Evolutionary conservation across 2,797 vertebrate species (phyloP).

Genomic region (Loris lydekkerianus): DNA sequence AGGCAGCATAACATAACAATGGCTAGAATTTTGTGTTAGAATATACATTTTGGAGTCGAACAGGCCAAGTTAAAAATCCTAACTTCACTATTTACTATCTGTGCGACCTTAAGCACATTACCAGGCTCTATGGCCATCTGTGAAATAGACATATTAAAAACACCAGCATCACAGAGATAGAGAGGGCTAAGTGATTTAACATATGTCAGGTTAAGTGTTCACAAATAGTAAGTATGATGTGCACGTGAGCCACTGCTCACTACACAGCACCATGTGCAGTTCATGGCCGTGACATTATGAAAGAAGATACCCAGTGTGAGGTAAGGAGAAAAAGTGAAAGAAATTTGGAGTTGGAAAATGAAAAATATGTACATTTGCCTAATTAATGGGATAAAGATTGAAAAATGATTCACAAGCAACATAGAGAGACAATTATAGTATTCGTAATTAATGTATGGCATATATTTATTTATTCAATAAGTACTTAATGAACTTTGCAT

Average conservation of each 20-base stretch:
- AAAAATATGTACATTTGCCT: not conserved
- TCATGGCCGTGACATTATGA: not conserved
- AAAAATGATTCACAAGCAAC: not conserved
- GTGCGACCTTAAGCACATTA: not conserved
- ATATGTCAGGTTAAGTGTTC: not conserved
- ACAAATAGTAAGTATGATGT: not conserved
- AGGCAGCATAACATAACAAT: not conserved
- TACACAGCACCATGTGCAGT: not conserved
- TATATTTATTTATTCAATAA: slow-evolving; percentile 13
- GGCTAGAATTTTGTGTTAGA: not conserved
- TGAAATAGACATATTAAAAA: not conserved
- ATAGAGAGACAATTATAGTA: not conserved
- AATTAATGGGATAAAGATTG: not conserved
- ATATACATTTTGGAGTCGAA: not conserved
- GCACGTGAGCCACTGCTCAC: not conserved
- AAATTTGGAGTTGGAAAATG: not conserved
- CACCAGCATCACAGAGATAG: not conserved
- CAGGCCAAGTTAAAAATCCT: slow-evolving; percentile 9
- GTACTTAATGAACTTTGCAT: slow-evolving; percentile 26
- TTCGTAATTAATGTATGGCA: not conserved
- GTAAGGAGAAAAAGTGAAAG: not conserved
- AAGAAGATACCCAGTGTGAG: not conserved
- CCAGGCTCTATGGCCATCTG: not conserved
- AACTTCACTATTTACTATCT: not conserved
- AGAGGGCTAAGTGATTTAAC: not conserved